These are phyloP conservation scores for Lypha dubia DNA, from an alignment of 2,888 invertebrate genomes.

Conservation along the genomic window DNA sequence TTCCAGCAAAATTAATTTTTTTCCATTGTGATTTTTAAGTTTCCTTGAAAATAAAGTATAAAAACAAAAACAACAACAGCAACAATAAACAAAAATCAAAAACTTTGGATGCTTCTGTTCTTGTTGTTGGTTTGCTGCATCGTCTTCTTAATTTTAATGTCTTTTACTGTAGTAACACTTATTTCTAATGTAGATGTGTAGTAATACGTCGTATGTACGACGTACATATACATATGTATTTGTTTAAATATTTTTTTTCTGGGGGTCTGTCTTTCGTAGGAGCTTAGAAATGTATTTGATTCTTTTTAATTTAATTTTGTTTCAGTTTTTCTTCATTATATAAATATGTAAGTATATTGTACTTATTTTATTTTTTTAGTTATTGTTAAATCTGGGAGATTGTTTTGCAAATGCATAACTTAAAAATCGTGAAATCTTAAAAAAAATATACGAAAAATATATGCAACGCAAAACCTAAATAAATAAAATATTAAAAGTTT, in stretches of 20 bases:
- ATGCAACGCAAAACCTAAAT: constrained; percentile 34
- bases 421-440: constrained; percentile 68
- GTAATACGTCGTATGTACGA: constrained; percentile 42
- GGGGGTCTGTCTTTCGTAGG: constrained; percentile 38
- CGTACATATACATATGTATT: constrained; percentile 45
- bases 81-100: constrained; percentile 34
- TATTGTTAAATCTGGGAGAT: constrained; percentile 68
- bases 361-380: constrained; percentile 45
- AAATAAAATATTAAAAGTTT: constrained; percentile 52
- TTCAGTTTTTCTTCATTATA: constrained; percentile 13
- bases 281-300: constrained; percentile 48
- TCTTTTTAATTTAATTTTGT: constrained; percentile 48
- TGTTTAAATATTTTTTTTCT: constrained; percentile 25
- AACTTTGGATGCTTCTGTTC: constrained; percentile 32
- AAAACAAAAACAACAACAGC: too few relatives aligned
- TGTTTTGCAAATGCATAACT: constrained; percentile 71
- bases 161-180: constrained; percentile 54
- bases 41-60: constrained; percentile 67
- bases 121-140: constrained; percentile 45
- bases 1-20: constrained; percentile 35
- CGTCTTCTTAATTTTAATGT: constrained; percentile 68
- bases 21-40: constrained; percentile 53
- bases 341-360: constrained; percentile 11
- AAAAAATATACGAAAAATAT: constrained; percentile 2
- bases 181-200: constrained; percentile 59